Conservation (phyloP, 2,797 vertebrate genomes). For the Spinus olivaceus region DNA sequence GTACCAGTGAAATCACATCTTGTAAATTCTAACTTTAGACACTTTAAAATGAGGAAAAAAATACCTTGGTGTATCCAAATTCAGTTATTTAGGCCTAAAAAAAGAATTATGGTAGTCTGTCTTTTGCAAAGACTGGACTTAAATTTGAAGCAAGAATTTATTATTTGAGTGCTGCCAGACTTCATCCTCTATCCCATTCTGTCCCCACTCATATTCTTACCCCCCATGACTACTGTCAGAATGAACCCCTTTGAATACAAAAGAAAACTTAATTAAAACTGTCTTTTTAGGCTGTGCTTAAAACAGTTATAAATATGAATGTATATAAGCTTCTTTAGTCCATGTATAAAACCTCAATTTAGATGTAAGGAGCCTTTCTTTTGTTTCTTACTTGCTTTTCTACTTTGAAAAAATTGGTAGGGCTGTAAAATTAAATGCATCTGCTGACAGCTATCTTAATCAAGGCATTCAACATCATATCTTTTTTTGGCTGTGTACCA, state of each 20-base stretch:
- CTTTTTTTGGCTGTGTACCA: neutral
- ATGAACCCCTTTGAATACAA: neutral
- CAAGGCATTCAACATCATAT: neutral
- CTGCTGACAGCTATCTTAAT: constrained; percentile 3
- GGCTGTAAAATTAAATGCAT: constrained; percentile 14
- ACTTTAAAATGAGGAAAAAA: neutral
- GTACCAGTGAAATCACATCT: neutral
- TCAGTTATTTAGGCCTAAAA: neutral
- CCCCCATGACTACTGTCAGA: neutral
- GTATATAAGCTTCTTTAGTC: neutral
- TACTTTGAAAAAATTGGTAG: neutral
- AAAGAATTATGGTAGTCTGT: neutral
- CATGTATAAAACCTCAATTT: neutral
- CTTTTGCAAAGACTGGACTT: neutral
- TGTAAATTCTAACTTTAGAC: neutral
- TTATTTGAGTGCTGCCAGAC: neutral
- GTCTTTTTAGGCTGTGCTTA: neutral
- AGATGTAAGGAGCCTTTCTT: neutral
- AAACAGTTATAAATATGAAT: neutral
- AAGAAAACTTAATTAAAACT: neutral
- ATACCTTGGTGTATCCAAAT: neutral
- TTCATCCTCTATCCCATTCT: neutral
- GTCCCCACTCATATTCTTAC: neutral
- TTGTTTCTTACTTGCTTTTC: neutral
- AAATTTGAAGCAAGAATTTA: neutral